phyloP scores from a whole-genome alignment of 2,797 vertebrate species.

The Coregonus ussuriensis region DNA sequence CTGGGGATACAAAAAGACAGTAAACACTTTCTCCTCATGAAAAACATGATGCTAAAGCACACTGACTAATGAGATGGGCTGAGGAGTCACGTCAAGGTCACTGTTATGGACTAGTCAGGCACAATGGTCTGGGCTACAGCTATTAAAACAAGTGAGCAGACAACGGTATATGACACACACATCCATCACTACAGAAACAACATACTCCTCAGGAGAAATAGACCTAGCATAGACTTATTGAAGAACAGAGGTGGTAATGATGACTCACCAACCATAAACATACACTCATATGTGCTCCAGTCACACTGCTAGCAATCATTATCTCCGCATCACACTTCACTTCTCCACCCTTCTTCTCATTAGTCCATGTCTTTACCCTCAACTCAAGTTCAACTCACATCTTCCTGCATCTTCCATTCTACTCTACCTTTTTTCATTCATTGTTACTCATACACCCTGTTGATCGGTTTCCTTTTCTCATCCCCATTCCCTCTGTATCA shows the following conservation, averaged over 20 bases:
- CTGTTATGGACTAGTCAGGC: slow-evolving; percentile 26
- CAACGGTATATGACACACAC: slow-evolving; percentile 7
- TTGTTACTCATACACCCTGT: background rate
- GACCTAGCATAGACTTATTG: background rate
- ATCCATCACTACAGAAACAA: background rate
- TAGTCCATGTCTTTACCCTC: background rate
- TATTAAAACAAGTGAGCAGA: slow-evolving; percentile 42
- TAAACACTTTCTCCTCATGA: slow-evolving; percentile 42
- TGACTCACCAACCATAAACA: slow-evolving; percentile 9
- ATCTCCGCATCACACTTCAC: slow-evolving; percentile 14
- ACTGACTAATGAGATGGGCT: slow-evolving; percentile 35
- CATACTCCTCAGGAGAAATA: background rate
- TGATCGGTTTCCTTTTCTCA: slow-evolving; percentile 2
- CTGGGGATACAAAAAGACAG: slow-evolving; percentile 36
- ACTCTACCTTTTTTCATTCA: background rate
- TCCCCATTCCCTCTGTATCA: background rate
- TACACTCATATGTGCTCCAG: background rate
- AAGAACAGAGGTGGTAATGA: background rate
- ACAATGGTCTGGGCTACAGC: slow-evolving; percentile 42
- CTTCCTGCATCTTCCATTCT: background rate
- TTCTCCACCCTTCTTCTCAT: background rate
- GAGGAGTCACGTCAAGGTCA: slow-evolving; percentile 54
- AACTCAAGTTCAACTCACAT: background rate
- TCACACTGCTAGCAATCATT: slow-evolving; percentile 17
- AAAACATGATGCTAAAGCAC: slow-evolving; percentile 45